Evolutionary conservation across 2,113 vertebrate species (phyloP).

Genomic region (Ammodytes marinus): DNA sequence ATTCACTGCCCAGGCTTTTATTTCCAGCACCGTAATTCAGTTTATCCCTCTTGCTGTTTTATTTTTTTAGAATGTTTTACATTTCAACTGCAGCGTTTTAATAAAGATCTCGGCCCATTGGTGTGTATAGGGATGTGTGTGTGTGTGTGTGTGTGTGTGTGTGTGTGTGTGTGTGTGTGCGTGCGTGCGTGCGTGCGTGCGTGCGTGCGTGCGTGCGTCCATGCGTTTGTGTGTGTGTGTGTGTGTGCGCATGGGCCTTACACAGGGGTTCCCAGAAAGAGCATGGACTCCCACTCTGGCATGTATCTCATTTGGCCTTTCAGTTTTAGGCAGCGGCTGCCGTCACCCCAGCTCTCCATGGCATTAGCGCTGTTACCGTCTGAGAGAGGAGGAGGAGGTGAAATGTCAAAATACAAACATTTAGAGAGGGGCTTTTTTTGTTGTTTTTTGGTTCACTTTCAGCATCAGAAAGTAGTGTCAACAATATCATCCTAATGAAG

Average conservation of each 20-base stretch:
- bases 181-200: conserved; percentile 34
- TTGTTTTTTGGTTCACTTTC: conserved; percentile 15
- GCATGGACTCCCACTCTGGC: conserved; percentile 87
- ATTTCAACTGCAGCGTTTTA: conserved; percentile 62
- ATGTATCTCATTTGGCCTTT: conserved; percentile 87
- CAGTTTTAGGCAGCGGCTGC: conserved; percentile 82
- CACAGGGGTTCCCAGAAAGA: conserved; percentile 85
- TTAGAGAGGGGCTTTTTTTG: conserved; percentile 15
- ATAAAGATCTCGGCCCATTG: conserved; percentile 51
- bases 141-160: conserved; percentile 19
- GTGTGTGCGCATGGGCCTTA: conserved; percentile 44
- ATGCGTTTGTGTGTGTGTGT: conserved; percentile 26
- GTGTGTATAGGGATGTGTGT: too few species aligned
- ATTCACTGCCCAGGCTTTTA: conserved; percentile 79
- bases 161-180: conserved; percentile 17
- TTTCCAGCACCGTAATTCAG: conserved; percentile 70
- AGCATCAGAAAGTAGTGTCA: conserved; percentile 17
- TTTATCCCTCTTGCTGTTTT: conserved; percentile 66
- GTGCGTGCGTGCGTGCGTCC: conserved; percentile 22
- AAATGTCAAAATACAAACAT: conserved; percentile 28
- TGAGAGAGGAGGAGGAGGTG: conserved; percentile 39
- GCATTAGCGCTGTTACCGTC: conserved; percentile 83
- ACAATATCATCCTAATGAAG: conserved; percentile 13
- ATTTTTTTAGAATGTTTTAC: conserved; percentile 70
- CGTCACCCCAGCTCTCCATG: conserved; percentile 84